Percentiles rank a stretch among this genome's conserved stretches.
Conservation (phyloP, 2,113 vertebrate species). For the Connochaetes taurinus region DNA sequence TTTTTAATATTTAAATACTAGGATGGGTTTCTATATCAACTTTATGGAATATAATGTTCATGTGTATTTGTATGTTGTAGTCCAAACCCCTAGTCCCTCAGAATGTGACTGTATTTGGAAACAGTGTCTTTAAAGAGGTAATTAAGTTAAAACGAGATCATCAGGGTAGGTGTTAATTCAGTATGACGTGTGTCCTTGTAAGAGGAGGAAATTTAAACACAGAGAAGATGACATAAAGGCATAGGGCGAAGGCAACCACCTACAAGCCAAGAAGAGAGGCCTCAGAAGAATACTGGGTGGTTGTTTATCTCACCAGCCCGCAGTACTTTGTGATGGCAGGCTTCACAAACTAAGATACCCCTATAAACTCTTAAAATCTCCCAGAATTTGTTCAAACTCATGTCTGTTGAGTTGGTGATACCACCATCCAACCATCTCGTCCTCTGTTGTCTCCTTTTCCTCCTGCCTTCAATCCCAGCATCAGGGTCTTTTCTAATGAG, state of each 20-base stretch:
- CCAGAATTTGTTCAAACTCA: background rate
- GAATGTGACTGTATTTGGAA: background rate
- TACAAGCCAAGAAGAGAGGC: background rate
- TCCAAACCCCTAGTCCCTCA: background rate
- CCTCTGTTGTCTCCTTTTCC: background rate
- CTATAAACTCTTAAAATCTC: background rate
- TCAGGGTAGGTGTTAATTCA: background rate
- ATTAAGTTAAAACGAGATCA: background rate
- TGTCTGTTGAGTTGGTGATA: background rate
- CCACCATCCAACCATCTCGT: background rate
- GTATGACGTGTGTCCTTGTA: background rate
- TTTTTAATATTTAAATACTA: background rate
- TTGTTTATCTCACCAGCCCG: background rate
- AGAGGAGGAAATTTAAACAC: background rate
- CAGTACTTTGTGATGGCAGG: background rate
- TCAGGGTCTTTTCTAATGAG: background rate
- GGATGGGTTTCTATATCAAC: background rate
- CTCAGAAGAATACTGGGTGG: background rate
- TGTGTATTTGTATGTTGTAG: background rate
- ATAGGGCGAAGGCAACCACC: background rate
- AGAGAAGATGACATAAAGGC: background rate
- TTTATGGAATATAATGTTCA: background rate
- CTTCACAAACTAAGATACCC: background rate
- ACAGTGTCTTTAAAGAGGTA: background rate
- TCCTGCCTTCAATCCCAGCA: background rate